Conservation (phyloP, 2,113 vertebrate species). For the Candoia aspera region DNA sequence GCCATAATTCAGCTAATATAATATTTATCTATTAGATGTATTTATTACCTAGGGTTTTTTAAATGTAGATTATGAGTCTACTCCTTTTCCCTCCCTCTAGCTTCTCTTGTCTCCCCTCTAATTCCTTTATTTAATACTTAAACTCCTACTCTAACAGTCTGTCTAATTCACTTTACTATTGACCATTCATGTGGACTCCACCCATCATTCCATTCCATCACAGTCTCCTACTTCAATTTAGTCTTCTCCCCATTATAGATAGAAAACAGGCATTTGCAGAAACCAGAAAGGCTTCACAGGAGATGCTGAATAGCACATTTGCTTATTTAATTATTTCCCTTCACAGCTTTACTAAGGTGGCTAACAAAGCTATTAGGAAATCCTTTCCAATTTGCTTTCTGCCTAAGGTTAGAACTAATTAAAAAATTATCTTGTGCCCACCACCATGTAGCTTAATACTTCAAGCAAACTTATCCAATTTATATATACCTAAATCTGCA, state of each 20-base stretch:
- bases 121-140: not conserved
- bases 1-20: too few relatives aligned
- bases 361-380: conserved; percentile 7
- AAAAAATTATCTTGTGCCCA: conserved; percentile 20
- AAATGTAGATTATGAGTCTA: too few relatives aligned
- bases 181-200: not conserved
- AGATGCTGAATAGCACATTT: conserved; percentile 7
- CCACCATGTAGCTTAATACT: not conserved
- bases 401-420: conserved; percentile 35
- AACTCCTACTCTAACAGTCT: not conserved
- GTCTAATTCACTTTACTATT: not conserved
- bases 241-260: conserved; percentile 18
- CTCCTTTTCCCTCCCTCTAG: not conserved
- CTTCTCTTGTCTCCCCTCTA: not conserved
- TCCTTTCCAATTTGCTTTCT: not conserved
- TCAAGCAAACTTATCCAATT: not conserved
- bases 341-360: conserved; percentile 17
- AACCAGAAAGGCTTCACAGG: conserved; percentile 34
- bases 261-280: conserved; percentile 36
- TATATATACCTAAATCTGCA: not conserved
- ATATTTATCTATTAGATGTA: too few relatives aligned
- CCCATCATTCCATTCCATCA: not conserved
- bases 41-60: too few relatives aligned
- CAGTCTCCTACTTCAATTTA: not conserved
- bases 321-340: not conserved